Conservation (phyloP, 2,113 vertebrate species). For the Emydura subglobosa region DNA sequence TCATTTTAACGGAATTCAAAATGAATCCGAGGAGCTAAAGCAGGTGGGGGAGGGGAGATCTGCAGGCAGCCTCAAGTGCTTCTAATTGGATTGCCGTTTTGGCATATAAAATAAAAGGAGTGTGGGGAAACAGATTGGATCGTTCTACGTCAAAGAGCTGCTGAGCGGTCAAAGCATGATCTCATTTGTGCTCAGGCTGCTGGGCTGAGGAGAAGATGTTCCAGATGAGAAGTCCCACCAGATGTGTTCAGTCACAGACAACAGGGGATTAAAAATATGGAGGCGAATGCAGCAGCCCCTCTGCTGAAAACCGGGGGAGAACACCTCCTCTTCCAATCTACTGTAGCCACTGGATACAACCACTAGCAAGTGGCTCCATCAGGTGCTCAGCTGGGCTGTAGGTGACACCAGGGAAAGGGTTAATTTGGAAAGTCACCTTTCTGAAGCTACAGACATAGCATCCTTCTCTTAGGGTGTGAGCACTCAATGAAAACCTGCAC, state of each 20-base stretch:
- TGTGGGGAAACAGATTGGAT: not conserved
- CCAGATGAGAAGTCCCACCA: not conserved
- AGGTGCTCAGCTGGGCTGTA: not conserved
- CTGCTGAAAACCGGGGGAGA: not conserved
- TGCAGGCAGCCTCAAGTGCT: not conserved
- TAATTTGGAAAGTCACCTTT: not conserved
- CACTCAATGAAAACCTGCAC: not conserved
- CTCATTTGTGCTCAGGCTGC: not conserved
- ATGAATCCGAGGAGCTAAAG: not conserved
- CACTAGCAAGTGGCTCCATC: not conserved
- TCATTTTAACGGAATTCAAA: not conserved
- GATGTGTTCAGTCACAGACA: not conserved
- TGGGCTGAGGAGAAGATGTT: accelerated
- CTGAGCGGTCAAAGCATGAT: not conserved
- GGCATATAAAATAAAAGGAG: not conserved
- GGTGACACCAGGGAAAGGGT: not conserved
- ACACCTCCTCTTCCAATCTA: accelerated
- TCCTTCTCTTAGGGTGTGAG: not conserved
- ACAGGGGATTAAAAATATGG: not conserved
- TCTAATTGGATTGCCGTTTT: not conserved
- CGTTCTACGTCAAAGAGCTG: not conserved
- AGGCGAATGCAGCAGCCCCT: not conserved
- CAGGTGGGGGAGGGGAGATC: not conserved
- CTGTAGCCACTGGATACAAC: not conserved
- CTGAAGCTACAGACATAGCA: no score